Conservation (phyloP, 2,888 invertebrate species). For the Calameuta filiformis region DNA sequence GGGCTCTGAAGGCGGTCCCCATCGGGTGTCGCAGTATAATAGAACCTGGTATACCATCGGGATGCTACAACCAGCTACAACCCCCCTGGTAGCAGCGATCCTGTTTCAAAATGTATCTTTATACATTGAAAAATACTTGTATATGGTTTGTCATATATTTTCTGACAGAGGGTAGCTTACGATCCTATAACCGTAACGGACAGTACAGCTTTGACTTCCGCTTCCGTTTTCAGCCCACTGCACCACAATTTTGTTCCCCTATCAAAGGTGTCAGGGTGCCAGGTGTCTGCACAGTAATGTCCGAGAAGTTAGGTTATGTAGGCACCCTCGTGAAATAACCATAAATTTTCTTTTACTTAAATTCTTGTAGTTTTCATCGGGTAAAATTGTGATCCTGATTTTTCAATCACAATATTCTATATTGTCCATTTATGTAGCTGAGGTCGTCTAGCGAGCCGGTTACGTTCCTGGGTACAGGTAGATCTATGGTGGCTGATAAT, state of each 20-base stretch:
- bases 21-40: not conserved
- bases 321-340: not conserved
- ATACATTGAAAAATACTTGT: not conserved
- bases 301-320: not conserved
- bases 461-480: not conserved
- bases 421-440: not conserved
- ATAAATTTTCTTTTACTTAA: not conserved
- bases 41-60: not conserved
- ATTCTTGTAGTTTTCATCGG: not conserved
- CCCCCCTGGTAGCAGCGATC: not conserved
- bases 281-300: not conserved
- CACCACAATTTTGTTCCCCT: not conserved
- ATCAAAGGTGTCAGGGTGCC: not conserved
- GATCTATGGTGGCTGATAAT: not conserved
- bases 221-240: not conserved
- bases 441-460: not conserved
- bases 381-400: not conserved
- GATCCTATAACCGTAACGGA: not conserved
- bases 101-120: not conserved
- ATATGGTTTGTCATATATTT: not conserved
- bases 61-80: not conserved
- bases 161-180: not conserved
- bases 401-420: not conserved
- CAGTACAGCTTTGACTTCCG: not conserved
- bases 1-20: not conserved